Base-by-base conservation (phyloP, 2,113 vertebrate species). In the Lepus americanus region DNA sequence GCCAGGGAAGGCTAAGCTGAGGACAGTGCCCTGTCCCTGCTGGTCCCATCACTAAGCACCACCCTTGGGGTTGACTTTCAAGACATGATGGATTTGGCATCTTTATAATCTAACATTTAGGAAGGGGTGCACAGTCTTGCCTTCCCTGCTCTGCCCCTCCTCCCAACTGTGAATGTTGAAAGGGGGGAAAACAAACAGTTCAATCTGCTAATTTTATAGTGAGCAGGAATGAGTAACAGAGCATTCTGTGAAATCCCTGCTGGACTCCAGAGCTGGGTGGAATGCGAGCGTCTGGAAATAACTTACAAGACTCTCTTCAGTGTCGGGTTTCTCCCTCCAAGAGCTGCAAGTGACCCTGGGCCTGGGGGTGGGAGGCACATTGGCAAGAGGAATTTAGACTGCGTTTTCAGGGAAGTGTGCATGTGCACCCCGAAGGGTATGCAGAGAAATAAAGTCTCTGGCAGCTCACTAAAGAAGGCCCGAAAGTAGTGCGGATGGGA, bases 191-290 rank as follows among this genome's bases (percentile, higher is more conserved):
- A 77, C 27, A 83, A 95, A 84, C 55, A 3, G 11, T 67, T 69
- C 83, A 63, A 83, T 49, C 79, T 74, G 59, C 90, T 95, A 66
- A 89, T 92, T 96, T 95, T 95, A 92, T 17, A 91, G 73, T 70
- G 67, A 63, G 92, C 74, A 90, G 80, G 72, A 81, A 44, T 20
- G 76, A 91, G 63, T 53, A 87, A n/a, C 0, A 13, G 59, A 66
- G n/a, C 82, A 39, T 66, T 96, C 73, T 87, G 49, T 51, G 16
- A 82, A 84, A 86, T 84, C 55, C 92, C 80, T 5, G 36, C 84
- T 81, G 90, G 64, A 74, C 92, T 51, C 36, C 6, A 12, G 92
- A 92, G 67, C 29, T 0, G 76, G 86, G 44, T 63, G 53, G 74
- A 89, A 67, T 19, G 3, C 22, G 27, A 86, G 36, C 1, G 1